Percentiles rank a stretch among this genome's conserved stretches.
Conservation (phyloP, 2,113 vertebrate species). For the Dissostichus mawsoni region DNA sequence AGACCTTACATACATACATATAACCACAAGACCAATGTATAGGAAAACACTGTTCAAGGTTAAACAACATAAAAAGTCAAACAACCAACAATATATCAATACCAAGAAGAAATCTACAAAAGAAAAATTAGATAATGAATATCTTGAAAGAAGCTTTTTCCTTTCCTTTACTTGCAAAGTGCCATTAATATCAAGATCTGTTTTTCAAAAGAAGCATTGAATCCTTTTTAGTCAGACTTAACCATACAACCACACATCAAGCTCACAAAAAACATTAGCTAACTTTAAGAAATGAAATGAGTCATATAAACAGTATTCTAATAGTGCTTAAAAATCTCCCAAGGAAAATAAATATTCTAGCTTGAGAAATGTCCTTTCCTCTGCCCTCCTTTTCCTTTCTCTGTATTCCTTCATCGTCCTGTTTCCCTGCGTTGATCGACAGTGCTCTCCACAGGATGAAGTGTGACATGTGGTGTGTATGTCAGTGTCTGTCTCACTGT, state of each 20-base stretch:
- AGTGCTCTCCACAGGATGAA: conserved; percentile 74
- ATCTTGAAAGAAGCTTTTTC: conserved; percentile 1
- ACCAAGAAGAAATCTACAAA: no score
- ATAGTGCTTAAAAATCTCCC: not conserved
- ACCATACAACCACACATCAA: not conserved
- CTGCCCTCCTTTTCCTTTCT: not conserved
- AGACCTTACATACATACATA: no score
- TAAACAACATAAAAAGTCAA: not conserved
- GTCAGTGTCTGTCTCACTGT: conserved; percentile 79
- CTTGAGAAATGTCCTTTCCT: not conserved
- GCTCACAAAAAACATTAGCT: not conserved
- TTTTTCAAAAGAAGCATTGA: not conserved
- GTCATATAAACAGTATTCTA: not conserved
- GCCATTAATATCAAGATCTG: conserved; percentile 21
- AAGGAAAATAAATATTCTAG: not conserved
- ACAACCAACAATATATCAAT: not conserved
- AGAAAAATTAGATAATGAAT: conserved; percentile 11
- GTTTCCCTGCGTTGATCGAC: conserved; percentile 59
- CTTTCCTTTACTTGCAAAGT: not conserved
- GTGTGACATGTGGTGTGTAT: conserved; percentile 80
- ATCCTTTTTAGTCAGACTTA: not conserved
- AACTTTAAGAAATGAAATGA: not conserved
- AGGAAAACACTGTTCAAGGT: not conserved
- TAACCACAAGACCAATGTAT: not conserved
- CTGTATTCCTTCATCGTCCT: conserved; percentile 7